phyloP scores from a whole-genome alignment of 2,797 vertebrate species.

The Lemur catta region DNA sequence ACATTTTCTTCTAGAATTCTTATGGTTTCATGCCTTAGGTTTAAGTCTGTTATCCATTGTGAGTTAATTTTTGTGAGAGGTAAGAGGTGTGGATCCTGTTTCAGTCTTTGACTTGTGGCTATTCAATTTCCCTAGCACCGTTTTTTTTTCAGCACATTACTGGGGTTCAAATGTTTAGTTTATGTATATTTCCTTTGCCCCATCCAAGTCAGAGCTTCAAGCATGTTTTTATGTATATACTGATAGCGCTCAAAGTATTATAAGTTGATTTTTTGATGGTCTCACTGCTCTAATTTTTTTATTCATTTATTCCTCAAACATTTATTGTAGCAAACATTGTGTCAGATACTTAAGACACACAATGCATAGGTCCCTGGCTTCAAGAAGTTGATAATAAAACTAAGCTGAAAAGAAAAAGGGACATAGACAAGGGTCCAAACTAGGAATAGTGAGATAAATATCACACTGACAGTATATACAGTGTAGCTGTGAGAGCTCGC shows the following conservation, averaged over 20 bases:
- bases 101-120: too few relatives aligned
- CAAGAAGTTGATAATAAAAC: background rate
- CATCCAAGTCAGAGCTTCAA: too few relatives aligned
- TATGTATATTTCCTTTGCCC: too few relatives aligned
- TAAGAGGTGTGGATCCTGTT: too few relatives aligned
- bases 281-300: background rate
- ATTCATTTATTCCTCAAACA: background rate
- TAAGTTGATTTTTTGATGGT: background rate
- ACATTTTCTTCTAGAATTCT: too few relatives aligned
- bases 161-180: accelerated
- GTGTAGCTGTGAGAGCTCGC: background rate
- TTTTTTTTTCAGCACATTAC: too few relatives aligned
- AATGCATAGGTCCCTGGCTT: background rate
- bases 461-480: background rate
- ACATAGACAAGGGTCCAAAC: background rate
- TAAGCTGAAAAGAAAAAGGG: background rate
- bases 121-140: too few relatives aligned
- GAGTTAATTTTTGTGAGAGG: too few relatives aligned
- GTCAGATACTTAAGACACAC: background rate
- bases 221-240: background rate
- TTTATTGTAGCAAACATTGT: background rate
- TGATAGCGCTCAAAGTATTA: background rate
- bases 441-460: background rate
- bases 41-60: too few relatives aligned
- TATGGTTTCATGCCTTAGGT: too few relatives aligned